Evolutionary conservation across 2,888 invertebrate genomes (phyloP).

Genomic region (Axea sp.): DNA sequence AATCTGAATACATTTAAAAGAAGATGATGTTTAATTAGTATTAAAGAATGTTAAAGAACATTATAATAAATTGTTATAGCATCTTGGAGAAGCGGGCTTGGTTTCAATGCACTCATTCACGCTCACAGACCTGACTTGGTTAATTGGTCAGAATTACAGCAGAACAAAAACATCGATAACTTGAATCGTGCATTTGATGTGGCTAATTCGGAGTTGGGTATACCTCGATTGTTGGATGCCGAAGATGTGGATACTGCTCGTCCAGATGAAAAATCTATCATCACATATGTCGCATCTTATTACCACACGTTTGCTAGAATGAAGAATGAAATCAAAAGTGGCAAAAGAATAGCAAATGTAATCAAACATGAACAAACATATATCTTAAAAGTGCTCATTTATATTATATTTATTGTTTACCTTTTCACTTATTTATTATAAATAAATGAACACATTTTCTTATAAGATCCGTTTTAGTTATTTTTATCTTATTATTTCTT

Average conservation of each 20-base stretch:
- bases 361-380: slow-evolving; percentile 70
- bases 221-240: slow-evolving; percentile 95
- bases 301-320: slow-evolving; percentile 99
- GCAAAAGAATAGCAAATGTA: slow-evolving; percentile 97
- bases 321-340: slow-evolving; percentile 99
- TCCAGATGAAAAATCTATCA: slow-evolving; percentile 98
- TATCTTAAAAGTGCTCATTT: too few species aligned
- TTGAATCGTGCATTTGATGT: slow-evolving; percentile 98
- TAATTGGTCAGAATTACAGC: slow-evolving; percentile 89
- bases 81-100: slow-evolving; percentile 97
- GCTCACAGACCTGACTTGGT: slow-evolving; percentile 98
- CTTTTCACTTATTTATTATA: too few species aligned
- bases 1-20: too few species aligned
- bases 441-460: too few species aligned
- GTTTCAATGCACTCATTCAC: slow-evolving; percentile 99
- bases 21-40: too few species aligned
- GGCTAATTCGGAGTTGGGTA: slow-evolving; percentile 95
- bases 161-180: slow-evolving; percentile 93
- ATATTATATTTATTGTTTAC: too few species aligned
- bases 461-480: too few species aligned
- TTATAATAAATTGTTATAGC: slow-evolving; percentile 78
- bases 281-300: slow-evolving; percentile 99
- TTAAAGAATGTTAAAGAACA: too few species aligned
- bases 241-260: slow-evolving; percentile 97
- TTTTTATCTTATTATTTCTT: too few species aligned